phyloP scores from a whole-genome alignment of 2,888 invertebrate genomes.

The Eupelmus urozonus region DNA sequence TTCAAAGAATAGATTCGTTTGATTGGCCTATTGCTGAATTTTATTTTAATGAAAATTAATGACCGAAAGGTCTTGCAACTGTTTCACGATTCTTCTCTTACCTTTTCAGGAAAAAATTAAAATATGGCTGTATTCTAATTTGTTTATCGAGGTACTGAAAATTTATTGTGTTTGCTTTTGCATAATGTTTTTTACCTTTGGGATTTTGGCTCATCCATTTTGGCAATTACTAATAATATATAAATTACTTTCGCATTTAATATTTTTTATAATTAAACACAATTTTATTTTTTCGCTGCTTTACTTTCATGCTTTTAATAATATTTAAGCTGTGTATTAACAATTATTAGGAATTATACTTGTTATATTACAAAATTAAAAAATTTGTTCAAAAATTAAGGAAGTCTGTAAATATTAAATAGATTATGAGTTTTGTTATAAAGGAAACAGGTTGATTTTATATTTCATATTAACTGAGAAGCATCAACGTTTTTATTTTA shows the following conservation, averaged over 20 bases:
- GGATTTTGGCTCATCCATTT: conserved; percentile 44
- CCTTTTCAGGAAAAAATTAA: conserved; percentile 72
- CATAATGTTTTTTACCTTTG: conserved; percentile 43
- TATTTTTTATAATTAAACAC: conserved; percentile 3
- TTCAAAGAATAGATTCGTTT: conserved; percentile 10
- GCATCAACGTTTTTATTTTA: too few relatives aligned
- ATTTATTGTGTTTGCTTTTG: conserved; percentile 61
- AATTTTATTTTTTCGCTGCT: conserved; percentile 34
- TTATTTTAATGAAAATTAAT: conserved; percentile 24
- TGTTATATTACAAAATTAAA: neutral
- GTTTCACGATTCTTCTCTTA: conserved; percentile 57
- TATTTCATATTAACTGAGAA: too few relatives aligned
- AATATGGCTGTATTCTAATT: conserved; percentile 66
- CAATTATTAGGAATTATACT: conserved; percentile 38
- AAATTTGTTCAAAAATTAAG: too few relatives aligned
- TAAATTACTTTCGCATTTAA: conserved; percentile 17
- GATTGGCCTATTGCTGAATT: conserved; percentile 30
- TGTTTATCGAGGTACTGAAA: conserved; percentile 72
- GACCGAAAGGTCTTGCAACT: conserved; percentile 17
- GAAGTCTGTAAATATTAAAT: neutral
- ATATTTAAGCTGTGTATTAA: conserved; percentile 40
- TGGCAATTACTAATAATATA: conserved; percentile 40
- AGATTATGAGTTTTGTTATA: too few relatives aligned
- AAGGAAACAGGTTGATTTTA: too few relatives aligned
- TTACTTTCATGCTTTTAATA: conserved; percentile 50